Evolutionary conservation across 2,113 vertebrate species (phyloP).

Genomic region (Xiphophorus maculatus): DNA sequence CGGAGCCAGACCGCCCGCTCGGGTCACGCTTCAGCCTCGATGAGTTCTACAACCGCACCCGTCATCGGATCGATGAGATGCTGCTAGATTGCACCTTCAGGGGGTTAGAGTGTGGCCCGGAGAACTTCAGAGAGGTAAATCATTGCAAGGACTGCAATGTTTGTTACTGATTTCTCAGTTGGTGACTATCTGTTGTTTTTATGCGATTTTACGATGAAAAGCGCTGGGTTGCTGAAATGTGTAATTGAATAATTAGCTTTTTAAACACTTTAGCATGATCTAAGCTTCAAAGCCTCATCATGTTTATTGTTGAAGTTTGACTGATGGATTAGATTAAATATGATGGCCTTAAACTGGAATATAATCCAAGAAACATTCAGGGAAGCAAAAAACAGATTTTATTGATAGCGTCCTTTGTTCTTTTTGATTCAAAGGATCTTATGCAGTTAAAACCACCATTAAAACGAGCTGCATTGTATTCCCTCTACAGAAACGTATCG

Average conservation of each 20-base stretch:
- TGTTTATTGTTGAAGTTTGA: neutral
- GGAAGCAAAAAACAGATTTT: neutral
- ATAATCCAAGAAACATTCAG: neutral
- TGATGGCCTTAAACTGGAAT: conserved; percentile 6
- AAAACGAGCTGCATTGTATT: conserved; percentile 2
- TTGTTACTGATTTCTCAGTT: too few species aligned
- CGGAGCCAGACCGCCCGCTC: conserved; percentile 70
- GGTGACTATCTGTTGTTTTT: too few species aligned
- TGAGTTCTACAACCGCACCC: conserved; percentile 89
- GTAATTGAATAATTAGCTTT: neutral
- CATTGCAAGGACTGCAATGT: neutral
- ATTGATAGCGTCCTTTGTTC: neutral
- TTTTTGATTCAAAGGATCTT: conserved; percentile 9
- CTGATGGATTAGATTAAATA: conserved; percentile 8
- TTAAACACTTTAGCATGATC: conserved; percentile 8
- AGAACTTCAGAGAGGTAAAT: conserved; percentile 91
- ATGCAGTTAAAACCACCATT: neutral
- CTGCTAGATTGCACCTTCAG: conserved; percentile 90
- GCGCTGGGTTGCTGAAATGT: too few species aligned
- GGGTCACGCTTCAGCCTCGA: conserved; percentile 83
- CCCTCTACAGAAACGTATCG: neutral
- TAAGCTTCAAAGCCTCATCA: neutral
- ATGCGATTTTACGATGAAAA: too few species aligned
- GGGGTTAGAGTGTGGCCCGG: conserved; percentile 84
- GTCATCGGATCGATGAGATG: conserved; percentile 93